Evolutionary conservation across 2,797 vertebrate genomes (phyloP).

Genomic region (Steatocranus sp.): DNA sequence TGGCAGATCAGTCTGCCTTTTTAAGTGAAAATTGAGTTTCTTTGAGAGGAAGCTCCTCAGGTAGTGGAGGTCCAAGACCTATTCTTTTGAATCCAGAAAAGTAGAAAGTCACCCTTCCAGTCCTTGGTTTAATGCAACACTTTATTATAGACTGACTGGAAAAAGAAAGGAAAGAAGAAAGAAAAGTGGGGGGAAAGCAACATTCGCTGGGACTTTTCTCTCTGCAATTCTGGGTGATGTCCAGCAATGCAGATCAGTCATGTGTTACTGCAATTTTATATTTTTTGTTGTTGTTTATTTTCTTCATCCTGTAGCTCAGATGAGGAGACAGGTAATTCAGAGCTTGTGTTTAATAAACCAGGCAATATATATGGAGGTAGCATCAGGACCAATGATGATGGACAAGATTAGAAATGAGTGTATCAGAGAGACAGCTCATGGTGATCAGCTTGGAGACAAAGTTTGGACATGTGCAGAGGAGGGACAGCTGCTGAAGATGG

Average conservation of each 20-base stretch:
- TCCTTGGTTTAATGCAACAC: not conserved
- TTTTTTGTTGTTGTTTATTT: not conserved
- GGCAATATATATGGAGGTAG: not conserved
- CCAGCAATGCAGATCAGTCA: not conserved
- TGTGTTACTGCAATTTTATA: not conserved
- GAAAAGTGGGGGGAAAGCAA: not conserved
- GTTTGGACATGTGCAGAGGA: not conserved
- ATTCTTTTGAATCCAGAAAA: slow-evolving; percentile 28
- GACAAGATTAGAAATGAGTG: not conserved
- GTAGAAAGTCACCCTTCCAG: slow-evolving; percentile 24
- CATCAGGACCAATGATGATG: not conserved
- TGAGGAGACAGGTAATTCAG: not conserved
- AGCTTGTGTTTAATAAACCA: not conserved
- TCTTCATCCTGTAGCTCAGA: not conserved
- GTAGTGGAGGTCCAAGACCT: slow-evolving; percentile 35
- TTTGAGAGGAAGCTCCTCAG: slow-evolving; percentile 54
- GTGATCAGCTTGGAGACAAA: not conserved
- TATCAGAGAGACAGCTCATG: not conserved
- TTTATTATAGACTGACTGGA: slow-evolving; percentile 1
- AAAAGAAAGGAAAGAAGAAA: not conserved
- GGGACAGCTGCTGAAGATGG: not conserved
- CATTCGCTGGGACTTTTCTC: not conserved
- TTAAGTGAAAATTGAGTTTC: slow-evolving; percentile 65
- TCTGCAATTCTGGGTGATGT: not conserved
- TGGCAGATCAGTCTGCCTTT: slow-evolving; percentile 37